Evolutionary conservation across 2,797 vertebrate species (phyloP), one percentile per base, ranked within the genome.

Genomic region (Percopsis omiscomaycus): DNA sequence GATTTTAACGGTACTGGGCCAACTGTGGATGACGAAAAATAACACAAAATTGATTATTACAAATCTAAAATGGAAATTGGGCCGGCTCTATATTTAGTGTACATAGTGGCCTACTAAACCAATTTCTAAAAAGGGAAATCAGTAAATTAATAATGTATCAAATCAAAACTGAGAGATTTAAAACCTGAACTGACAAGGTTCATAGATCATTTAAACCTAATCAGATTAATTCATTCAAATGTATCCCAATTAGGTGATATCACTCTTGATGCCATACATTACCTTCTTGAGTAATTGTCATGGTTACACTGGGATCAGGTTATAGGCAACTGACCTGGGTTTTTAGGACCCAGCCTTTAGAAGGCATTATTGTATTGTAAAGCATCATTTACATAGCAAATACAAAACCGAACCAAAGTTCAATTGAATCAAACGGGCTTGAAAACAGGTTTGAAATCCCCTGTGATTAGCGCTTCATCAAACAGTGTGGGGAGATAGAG

Each of bases 181-280:
- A 66, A 27, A 68, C 70, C 62, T 66, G 61, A 77, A 57, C 61
- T 49, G 47, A 50, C 8, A 1, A 50, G 15, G 53, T 48, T 54
- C 47, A 76, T 70, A 64, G 66, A 79, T 79, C 52, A 69, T 71
- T 68, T 80, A 67, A 74, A 76, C 76, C 61, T 61, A 65, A 86
- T 77, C 77, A 56, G 63, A 73, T 14, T 74, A 32, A 61, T 29
- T 66, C 65, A 79, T 12, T 50, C 4, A 2, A 53, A 79, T 71
- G 75, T 75, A 86, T 82, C 66, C 55, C 13, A 61, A 37, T 37
- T 8, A 37, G 58, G 2, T 14, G 30, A 61, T 27, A 49, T 67
- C 63, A 58, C 45, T 44, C 61, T 14, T 55, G 27, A n/a, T 68
- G 57, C 32, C 42, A 62, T 63, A 65, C 64, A 56, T 77, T 74